Base-by-base conservation (phyloP, 2,888 invertebrate species). In the Drosophila vallismaia region DNA sequence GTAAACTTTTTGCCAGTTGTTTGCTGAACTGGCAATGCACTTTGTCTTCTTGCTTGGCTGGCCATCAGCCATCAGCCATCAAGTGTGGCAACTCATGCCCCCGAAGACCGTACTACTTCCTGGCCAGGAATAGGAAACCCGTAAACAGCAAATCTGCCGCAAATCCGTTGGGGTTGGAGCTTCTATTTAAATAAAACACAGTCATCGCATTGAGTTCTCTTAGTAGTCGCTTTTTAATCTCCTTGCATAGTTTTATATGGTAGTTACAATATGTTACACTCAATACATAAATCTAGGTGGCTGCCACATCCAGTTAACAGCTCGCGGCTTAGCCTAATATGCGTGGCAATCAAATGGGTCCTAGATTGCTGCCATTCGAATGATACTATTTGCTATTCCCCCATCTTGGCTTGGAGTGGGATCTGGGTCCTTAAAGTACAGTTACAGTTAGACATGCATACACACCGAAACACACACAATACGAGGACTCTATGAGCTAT, bases 11-110 rank as follows among this genome's bases (percentile, higher is more conserved):
- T 77, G 74, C 71, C 72, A 72, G 76, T 66, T 78, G 73, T 60
- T 55, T 59, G 76, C 49, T 55, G 59, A 66, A 52, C 63, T 44
- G 56, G 59, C 56, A 60, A 33, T 57, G 64, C 45, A 57, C 58
- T 74, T 56, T 71, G 60, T 63, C 51, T 60, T 51, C 50, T 53
- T 44, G 44, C 51, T 54, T 42, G 68, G 71, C 46, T 75, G 71
- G 75, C 83, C 80, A 77, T 77, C 83, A 74, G 75, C 83, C 80
- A 77, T 77, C 83, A 74, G 54, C 60, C 67, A 73, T 71, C 62
- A 76, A 81, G 76, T 75, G 73, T 70, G 60, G 59, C 72, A 63
- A 10, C 54, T 60, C 71, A 28, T 49, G 51, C 45, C 26, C 31
- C 53, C 49, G 44, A 44, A 4, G 28, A 33, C n/a, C 31, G 12